A percentile compares a stretch with the other conserved stretches of the same genome.
phyloP scores from a whole-genome alignment of 2,113 vertebrate species.

The Callipepla squamata region DNA sequence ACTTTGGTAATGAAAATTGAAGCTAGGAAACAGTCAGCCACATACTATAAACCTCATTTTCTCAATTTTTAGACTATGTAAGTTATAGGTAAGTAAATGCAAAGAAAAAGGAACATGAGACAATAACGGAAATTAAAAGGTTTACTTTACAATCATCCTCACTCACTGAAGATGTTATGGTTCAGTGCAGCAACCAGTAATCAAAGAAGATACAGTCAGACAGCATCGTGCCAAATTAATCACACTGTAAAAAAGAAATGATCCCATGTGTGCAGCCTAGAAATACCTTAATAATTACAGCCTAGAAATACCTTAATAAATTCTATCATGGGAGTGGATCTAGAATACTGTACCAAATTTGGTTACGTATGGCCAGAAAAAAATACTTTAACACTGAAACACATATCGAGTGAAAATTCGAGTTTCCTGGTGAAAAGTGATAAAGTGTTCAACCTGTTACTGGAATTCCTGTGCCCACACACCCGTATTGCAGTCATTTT shows the following conservation, averaged over 20 bases:
- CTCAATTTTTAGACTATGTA: background rate
- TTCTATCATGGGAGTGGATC: background rate
- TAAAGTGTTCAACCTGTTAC: background rate
- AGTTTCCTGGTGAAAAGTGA: background rate
- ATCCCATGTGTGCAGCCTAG: background rate
- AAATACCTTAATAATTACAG: background rate
- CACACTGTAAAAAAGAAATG: constrained; percentile 41
- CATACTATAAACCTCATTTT: background rate
- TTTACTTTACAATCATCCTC: background rate
- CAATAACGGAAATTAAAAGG: background rate
- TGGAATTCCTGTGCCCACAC: background rate
- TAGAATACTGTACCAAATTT: background rate
- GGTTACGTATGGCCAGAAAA: background rate
- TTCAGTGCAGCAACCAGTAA: constrained; percentile 15
- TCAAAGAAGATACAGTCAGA: background rate
- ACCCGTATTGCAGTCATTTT: fast-evolving
- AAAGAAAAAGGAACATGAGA: background rate
- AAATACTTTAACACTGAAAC: background rate
- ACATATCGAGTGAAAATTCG: background rate
- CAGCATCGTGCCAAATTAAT: constrained; percentile 20
- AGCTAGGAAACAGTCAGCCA: background rate
- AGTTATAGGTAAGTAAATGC: background rate
- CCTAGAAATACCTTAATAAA: background rate
- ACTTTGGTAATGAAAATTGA: background rate
- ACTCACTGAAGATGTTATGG: background rate